Percentiles rank a stretch among this genome's conserved stretches.
phyloP scores from a whole-genome alignment of 1,140 invertebrate species.

The Phthorimaea operculella region DNA sequence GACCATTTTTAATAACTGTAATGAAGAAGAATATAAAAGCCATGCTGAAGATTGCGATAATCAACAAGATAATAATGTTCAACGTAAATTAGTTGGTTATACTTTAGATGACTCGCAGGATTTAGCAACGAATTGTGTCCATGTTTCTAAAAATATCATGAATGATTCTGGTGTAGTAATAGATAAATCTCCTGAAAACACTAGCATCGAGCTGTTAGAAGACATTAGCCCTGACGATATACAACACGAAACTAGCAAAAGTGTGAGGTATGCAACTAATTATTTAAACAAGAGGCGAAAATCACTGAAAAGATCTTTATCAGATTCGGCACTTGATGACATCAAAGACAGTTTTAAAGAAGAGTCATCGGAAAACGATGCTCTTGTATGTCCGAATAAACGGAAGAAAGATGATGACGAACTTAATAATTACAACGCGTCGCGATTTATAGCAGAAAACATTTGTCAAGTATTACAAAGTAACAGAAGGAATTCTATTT shows the following conservation, averaged over 20 bases:
- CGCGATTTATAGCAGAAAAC: constrained; percentile 20
- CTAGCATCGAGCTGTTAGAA: background rate
- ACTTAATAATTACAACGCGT: constrained; percentile 5
- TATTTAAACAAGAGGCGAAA: background rate
- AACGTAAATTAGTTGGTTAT: too few species aligned
- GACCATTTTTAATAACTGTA: too few species aligned
- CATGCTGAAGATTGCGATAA: too few species aligned
- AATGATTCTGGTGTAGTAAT: too few species aligned
- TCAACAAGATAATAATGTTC: too few species aligned
- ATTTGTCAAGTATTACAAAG: constrained; percentile 41
- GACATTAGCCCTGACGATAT: background rate
- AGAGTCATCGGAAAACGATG: background rate
- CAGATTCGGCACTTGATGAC: constrained; percentile 44
- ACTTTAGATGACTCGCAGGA: too few species aligned
- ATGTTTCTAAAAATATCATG: too few species aligned
- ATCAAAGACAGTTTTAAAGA: background rate
- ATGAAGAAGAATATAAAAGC: too few species aligned
- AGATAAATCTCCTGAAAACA: too few species aligned
- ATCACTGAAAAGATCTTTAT: constrained; percentile 47
- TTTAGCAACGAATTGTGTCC: too few species aligned
- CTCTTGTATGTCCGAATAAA: constrained; percentile 21
- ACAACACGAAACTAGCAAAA: background rate
- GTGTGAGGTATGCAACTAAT: background rate
- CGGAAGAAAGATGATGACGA: constrained; percentile 31
- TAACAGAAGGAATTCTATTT: constrained; percentile 51